Evolutionary conservation across 2,888 invertebrate species (phyloP).

Genomic region (Empis livida): DNA sequence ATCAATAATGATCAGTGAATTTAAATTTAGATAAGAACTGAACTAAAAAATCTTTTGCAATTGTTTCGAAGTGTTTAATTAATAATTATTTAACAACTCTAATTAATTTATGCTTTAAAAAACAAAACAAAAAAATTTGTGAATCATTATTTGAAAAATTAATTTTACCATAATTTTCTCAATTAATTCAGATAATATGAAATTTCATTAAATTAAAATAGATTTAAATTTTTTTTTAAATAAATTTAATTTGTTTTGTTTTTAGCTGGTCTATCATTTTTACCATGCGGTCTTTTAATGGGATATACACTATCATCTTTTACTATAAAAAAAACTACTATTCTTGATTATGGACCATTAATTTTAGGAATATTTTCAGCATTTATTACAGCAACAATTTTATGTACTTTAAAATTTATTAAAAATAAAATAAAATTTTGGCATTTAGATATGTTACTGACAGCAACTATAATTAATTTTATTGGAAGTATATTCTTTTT

Average conservation of each 20-base stretch:
- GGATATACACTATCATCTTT: slow-evolving; percentile 28
- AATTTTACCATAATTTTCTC: no score
- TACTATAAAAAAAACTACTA: slow-evolving; percentile 19
- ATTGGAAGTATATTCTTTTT: slow-evolving; percentile 30
- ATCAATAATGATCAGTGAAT: no score
- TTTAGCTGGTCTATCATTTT: slow-evolving; percentile 14
- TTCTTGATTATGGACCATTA: slow-evolving; percentile 22
- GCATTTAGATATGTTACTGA: slow-evolving; percentile 22
- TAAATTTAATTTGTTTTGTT: not conserved
- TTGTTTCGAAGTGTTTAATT: no score
- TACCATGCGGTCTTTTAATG: slow-evolving; percentile 27
- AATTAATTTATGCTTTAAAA: no score
- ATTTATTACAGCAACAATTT: slow-evolving; percentile 16
- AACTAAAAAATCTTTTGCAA: no score
- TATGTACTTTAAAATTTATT: slow-evolving; percentile 21
- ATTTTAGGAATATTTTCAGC: slow-evolving; percentile 24
- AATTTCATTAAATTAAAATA: no score
- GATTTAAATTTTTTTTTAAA: no score
- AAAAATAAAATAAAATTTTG: slow-evolving; percentile 25
- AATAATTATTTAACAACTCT: no score
- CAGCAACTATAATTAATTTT: slow-evolving; percentile 20
- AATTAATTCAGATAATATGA: no score
- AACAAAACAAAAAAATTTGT: no score
- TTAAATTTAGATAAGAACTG: no score
- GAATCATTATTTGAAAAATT: no score